Evolutionary conservation across 1,140 invertebrate species (phyloP).

Genomic region (Trichomalopsis sarcophagae): DNA sequence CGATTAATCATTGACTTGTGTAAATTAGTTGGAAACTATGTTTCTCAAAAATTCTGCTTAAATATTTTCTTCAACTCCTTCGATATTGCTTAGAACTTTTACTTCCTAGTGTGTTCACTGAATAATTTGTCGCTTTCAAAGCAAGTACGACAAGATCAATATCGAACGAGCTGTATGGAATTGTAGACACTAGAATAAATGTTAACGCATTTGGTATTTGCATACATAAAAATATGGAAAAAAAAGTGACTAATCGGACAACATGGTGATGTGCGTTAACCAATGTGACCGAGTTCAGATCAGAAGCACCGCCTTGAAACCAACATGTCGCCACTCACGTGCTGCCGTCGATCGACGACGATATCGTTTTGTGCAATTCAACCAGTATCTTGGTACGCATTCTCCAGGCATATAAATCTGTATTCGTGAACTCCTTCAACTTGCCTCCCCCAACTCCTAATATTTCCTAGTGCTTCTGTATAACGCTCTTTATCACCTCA

Average conservation of each 20-base stretch:
- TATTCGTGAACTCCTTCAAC: slow-evolving; percentile 40
- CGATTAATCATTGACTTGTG: slow-evolving; percentile 13
- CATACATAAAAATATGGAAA: slow-evolving; percentile 9
- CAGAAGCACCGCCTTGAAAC: slow-evolving; percentile 44
- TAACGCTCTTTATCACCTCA: slow-evolving; percentile 7
- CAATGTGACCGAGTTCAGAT: slow-evolving; percentile 39
- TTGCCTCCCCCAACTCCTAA: neutral
- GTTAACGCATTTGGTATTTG: slow-evolving; percentile 3
- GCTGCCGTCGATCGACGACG: neutral
- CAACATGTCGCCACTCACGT: slow-evolving; percentile 17
- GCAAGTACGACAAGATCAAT: neutral
- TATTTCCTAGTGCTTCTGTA: neutral
- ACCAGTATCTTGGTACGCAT: slow-evolving; percentile 23
- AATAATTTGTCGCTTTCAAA: neutral
- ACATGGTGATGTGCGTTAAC: slow-evolving; percentile 32
- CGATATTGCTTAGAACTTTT: neutral
- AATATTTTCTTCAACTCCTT: slow-evolving; percentile 33
- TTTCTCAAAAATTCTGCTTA: slow-evolving; percentile 34
- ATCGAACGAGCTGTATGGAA: slow-evolving; percentile 32
- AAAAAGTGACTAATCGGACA: slow-evolving; percentile 38
- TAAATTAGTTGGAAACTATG: slow-evolving; percentile 16
- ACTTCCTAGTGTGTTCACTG: neutral
- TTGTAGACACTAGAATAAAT: slow-evolving; percentile 8
- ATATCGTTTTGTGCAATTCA: slow-evolving; percentile 27
- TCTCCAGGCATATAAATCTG: slow-evolving; percentile 27